phyloP scores from a whole-genome alignment of 2,888 invertebrate species.

The Catocala nupta region DNA sequence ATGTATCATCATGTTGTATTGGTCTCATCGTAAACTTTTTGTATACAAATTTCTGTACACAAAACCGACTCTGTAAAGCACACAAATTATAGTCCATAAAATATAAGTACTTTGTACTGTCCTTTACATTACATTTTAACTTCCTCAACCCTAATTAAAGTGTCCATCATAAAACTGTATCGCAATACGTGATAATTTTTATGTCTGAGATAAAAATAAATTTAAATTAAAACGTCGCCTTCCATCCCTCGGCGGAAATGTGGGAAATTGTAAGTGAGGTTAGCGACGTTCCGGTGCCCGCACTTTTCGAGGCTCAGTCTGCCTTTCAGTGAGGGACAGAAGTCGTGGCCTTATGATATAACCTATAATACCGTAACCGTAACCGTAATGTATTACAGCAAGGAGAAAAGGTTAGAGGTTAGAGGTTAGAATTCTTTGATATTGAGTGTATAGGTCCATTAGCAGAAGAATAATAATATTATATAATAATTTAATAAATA shows the following conservation, averaged over 20 bases:
- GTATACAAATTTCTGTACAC: too few species aligned
- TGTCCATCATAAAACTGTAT: slow-evolving; percentile 34
- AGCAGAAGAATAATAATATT: too few species aligned
- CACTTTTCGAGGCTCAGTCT: slow-evolving; percentile 29
- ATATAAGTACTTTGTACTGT: slow-evolving; percentile 6
- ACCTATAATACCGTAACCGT: too few species aligned
- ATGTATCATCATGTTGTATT: too few species aligned
- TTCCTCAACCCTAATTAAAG: slow-evolving; percentile 39
- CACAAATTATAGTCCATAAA: slow-evolving; percentile 1
- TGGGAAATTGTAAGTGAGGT: slow-evolving; percentile 48
- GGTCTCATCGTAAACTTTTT: not conserved
- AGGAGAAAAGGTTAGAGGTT: too few species aligned
- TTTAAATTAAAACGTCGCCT: slow-evolving; percentile 37
- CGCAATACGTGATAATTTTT: slow-evolving; percentile 50
- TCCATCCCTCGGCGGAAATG: slow-evolving; percentile 27
- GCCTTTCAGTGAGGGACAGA: not conserved
- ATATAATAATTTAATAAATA: too few species aligned
- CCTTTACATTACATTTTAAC: slow-evolving; percentile 7
- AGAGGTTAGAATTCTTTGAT: too few species aligned
- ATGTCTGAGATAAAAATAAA: slow-evolving; percentile 46
- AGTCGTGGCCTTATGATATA: not conserved
- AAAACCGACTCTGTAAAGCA: not conserved
- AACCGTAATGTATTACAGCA: too few species aligned
- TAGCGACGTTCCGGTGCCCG: slow-evolving; percentile 32
- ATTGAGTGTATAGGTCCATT: too few species aligned